Evolutionary conservation across 2,888 invertebrate genomes (phyloP).

Genomic region (Sarcophaga variegata): DNA sequence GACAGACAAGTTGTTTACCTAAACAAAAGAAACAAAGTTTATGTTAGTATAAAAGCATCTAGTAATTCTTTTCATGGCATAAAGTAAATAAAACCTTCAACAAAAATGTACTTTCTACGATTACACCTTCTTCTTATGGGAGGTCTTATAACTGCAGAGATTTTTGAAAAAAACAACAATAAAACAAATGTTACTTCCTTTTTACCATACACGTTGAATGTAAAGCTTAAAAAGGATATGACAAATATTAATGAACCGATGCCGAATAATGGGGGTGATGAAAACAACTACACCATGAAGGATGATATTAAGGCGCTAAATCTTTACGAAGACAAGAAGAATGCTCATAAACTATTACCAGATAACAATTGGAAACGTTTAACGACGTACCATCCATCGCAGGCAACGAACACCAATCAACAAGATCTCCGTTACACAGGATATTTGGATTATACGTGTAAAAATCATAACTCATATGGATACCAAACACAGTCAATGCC

Average conservation of each 20-base stretch:
- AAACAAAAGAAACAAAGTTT: conserved; percentile 23
- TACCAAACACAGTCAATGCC: background rate
- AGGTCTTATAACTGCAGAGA: conserved; percentile 9
- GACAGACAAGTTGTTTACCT: conserved; percentile 59
- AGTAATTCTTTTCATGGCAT: background rate
- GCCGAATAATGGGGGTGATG: background rate
- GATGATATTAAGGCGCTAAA: background rate
- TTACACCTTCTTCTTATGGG: background rate
- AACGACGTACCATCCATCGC: conserved; percentile 1
- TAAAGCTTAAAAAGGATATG: conserved; percentile 3
- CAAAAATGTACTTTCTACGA: conserved; percentile 23
- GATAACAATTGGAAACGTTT: conserved; percentile 55
- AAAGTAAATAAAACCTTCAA: background rate
- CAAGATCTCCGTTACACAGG: background rate
- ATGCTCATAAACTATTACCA: background rate
- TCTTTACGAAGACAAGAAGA: conserved; percentile 11
- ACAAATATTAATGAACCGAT: background rate
- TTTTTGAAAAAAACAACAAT: background rate
- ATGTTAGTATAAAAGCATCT: conserved; percentile 27
- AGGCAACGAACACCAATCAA: conserved; percentile 4
- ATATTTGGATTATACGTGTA: conserved; percentile 21
- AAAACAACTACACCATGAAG: background rate
- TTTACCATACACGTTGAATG: conserved; percentile 44
- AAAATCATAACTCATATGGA: background rate
- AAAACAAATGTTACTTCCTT: conserved; percentile 6